phyloP scores from a whole-genome alignment of 92 coral and sea anemone genomes.

The Heliopora coerulea region DNA sequence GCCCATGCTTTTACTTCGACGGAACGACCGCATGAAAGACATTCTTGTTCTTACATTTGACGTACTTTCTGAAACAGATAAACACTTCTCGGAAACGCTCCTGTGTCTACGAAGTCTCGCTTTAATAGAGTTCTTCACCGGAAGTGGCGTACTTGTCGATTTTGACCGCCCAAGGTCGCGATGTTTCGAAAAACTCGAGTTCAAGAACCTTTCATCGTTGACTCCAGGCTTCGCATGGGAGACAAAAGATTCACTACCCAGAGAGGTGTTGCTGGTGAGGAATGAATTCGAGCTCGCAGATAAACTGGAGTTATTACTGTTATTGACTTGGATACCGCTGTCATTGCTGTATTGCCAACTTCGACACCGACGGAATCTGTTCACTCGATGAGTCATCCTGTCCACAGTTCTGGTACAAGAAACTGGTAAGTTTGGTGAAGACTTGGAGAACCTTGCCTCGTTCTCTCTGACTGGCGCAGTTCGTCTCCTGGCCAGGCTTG shows the following conservation, averaged over 20 bases:
- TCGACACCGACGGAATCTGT: constrained; percentile 50
- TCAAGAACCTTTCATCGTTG: neutral
- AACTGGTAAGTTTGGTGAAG: constrained; percentile 36
- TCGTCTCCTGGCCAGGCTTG: constrained; percentile 39
- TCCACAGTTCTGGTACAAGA: constrained; percentile 16
- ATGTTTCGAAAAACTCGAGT: neutral
- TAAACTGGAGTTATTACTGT: constrained; percentile 64
- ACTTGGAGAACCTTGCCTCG: constrained; percentile 23
- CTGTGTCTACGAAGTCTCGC: constrained; percentile 30
- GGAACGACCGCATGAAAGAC: constrained; percentile 33
- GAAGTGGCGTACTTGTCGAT: constrained; percentile 22
- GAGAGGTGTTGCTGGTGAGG: constrained; percentile 60
- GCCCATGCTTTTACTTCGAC: constrained; percentile 41
- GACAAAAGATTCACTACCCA: constrained; percentile 55
- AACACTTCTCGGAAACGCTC: constrained; percentile 39
- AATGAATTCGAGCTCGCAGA: constrained; percentile 85
- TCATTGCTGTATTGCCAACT: constrained; percentile 68
- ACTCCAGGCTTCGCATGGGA: neutral
- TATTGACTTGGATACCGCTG: constrained; percentile 57
- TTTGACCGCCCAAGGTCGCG: constrained; percentile 18
- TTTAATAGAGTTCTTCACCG: constrained; percentile 17
- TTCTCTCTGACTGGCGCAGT: constrained; percentile 21
- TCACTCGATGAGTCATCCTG: constrained; percentile 24
- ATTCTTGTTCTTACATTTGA: constrained; percentile 13
- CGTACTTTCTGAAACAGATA: constrained; percentile 20